phyloP scores from a whole-genome alignment of 1,140 invertebrate species.

The Diachasma alloeum region DNA sequence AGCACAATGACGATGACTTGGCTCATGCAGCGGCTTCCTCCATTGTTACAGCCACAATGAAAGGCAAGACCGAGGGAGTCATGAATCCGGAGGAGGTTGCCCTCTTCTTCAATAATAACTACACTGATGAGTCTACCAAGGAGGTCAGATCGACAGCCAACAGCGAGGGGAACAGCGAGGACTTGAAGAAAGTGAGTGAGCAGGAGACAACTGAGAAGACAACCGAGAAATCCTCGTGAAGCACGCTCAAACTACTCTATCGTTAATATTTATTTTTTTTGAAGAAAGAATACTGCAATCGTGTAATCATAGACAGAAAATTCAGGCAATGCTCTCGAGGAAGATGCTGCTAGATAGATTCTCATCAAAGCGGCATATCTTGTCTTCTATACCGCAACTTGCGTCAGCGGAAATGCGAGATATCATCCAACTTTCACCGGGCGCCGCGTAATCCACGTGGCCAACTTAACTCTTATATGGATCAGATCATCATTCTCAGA shows the following conservation, averaged over 20 bases:
- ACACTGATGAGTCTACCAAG: conserved; percentile 35
- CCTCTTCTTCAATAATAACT: conserved; percentile 48
- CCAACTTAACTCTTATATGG: neutral
- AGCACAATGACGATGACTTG: conserved; percentile 34
- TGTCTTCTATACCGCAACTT: neutral
- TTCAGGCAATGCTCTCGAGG: neutral
- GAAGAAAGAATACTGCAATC: conserved; percentile 7
- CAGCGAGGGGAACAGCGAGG: conserved; percentile 26
- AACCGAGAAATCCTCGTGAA: conserved; percentile 29
- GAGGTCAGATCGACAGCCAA: conserved; percentile 41
- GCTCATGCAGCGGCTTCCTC: neutral
- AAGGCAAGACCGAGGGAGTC: conserved; percentile 15
- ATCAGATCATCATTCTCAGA: neutral
- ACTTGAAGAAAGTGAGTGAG: neutral
- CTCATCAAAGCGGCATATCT: neutral
- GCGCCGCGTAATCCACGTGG: neutral
- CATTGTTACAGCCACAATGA: neutral
- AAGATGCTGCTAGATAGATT: neutral
- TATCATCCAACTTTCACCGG: conserved; percentile 11
- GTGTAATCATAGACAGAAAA: neutral
- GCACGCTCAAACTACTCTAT: conserved; percentile 7
- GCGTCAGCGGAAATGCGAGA: conserved; percentile 29
- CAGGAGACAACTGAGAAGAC: conserved; percentile 4
- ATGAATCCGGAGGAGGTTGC: conserved; percentile 42
- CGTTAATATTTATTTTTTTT: neutral